Conservation (phyloP, 2,888 invertebrate species). For the Agrotis exclamationis region DNA sequence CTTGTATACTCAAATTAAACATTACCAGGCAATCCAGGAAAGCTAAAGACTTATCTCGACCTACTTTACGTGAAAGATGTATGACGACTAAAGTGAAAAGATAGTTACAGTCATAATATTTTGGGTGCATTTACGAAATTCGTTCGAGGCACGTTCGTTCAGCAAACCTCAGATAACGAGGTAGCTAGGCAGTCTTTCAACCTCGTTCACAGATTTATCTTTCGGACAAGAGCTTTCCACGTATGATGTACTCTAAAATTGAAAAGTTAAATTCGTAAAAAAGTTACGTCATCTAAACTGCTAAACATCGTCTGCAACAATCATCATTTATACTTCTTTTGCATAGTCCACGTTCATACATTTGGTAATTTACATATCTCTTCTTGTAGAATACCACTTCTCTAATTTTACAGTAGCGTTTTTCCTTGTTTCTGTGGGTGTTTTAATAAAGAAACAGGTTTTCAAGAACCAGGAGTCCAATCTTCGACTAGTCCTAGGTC, state of each 20-base stretch:
- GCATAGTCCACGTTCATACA: not conserved
- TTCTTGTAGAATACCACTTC: too few relatives aligned
- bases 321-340: not conserved
- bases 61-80: not conserved
- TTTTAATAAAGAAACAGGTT: too few relatives aligned
- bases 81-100: not conserved
- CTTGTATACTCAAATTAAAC: too few relatives aligned
- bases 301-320: too few relatives aligned
- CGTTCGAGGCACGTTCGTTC: not conserved
- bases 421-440: too few relatives aligned
- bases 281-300: too few relatives aligned
- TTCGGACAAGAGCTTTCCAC: not conserved
- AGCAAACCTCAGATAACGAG: not conserved
- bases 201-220: not conserved
- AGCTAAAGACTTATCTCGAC: not conserved
- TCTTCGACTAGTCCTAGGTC: too few relatives aligned
- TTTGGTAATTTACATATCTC: too few relatives aligned
- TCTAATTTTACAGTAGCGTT: too few relatives aligned
- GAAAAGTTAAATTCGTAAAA: too few relatives aligned
- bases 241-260: not conserved
- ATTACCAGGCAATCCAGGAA: too few relatives aligned
- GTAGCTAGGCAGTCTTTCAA: not conserved
- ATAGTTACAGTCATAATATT: constrained; percentile 6
- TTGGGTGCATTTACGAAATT: not conserved
- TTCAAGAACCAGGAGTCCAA: too few relatives aligned